Evolutionary conservation across 1,140 invertebrate genomes (phyloP).

Genomic region (Euwallacea similis): DNA sequence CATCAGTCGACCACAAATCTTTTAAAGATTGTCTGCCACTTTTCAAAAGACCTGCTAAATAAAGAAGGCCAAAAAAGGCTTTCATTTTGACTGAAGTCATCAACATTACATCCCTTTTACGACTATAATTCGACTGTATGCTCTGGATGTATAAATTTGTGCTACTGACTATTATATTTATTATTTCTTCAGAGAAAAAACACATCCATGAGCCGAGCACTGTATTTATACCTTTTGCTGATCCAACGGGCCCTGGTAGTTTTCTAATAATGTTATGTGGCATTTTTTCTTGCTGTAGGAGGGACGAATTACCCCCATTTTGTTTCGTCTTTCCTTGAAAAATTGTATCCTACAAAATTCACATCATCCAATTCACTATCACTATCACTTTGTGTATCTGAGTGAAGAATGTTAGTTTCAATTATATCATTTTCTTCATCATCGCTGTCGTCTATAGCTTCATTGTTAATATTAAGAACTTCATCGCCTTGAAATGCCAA

Average conservation of each 20-base stretch:
- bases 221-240: conserved; percentile 35
- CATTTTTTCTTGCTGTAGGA: neutral
- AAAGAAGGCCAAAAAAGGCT: conserved; percentile 58
- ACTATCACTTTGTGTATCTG: conserved; percentile 3
- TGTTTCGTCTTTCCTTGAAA: conserved; percentile 6
- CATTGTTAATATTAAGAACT: conserved; percentile 1
- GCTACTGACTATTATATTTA: conserved; percentile 39
- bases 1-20: conserved; percentile 56
- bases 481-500: conserved; percentile 12
- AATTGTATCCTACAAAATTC: conserved; percentile 11
- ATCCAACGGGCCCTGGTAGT: conserved; percentile 34
- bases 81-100: conserved; percentile 56
- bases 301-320: conserved; percentile 10
- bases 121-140: conserved; percentile 17
- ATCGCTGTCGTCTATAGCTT: conserved; percentile 12
- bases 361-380: too few relatives aligned
- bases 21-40: conserved; percentile 54
- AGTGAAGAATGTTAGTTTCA: conserved; percentile 16
- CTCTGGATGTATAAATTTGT: conserved; percentile 41
- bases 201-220: conserved; percentile 39
- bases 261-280: neutral
- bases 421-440: conserved; percentile 6
- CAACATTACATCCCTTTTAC: conserved; percentile 27
- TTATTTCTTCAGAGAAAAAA: conserved; percentile 41
- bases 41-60: conserved; percentile 56